phyloP scores from a whole-genome alignment of 2,888 invertebrate genomes.

The Drosophila pseudotakahashii region DNA sequence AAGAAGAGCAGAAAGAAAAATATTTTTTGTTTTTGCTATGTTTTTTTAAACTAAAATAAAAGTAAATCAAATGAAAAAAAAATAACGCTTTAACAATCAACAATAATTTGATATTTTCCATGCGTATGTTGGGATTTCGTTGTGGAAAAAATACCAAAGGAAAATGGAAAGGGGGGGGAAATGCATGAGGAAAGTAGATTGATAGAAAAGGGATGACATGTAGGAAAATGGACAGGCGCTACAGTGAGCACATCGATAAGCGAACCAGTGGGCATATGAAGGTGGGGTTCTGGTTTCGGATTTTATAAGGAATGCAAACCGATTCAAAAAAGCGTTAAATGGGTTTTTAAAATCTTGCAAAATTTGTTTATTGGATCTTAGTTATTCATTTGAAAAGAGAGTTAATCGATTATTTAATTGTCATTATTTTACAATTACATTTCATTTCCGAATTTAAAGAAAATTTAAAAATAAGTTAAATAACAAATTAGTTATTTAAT shows the following conservation, averaged over 20 bases:
- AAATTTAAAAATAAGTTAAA: background rate
- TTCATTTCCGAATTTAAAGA: no score
- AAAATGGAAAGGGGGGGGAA: slow-evolving; percentile 18
- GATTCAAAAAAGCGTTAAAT: slow-evolving; percentile 9
- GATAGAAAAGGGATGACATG: slow-evolving; percentile 14
- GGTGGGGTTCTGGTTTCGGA: slow-evolving; percentile 21
- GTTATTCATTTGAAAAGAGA: background rate
- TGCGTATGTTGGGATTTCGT: slow-evolving; percentile 73
- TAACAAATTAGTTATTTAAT: no score
- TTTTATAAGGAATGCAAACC: slow-evolving; percentile 4
- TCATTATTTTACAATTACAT: background rate
- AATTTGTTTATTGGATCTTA: background rate
- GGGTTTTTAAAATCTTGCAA: slow-evolving; percentile 1
- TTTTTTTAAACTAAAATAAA: slow-evolving; percentile 79
- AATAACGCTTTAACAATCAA: slow-evolving; percentile 79
- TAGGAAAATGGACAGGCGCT: slow-evolving; percentile 51
- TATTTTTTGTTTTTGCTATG: slow-evolving; percentile 71
- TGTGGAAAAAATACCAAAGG: slow-evolving; percentile 74
- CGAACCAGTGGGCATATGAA: slow-evolving; percentile 35
- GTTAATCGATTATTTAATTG: background rate
- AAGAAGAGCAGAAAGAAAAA: slow-evolving; percentile 81
- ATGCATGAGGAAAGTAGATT: slow-evolving; percentile 18
- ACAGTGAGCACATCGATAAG: slow-evolving; percentile 57
- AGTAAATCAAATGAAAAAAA: slow-evolving; percentile 68
- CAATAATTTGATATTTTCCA: slow-evolving; percentile 80